These are phyloP conservation scores for Formicarius rufipectus DNA, from an alignment of 2,113 vertebrate genomes.

Conservation along the genomic window DNA sequence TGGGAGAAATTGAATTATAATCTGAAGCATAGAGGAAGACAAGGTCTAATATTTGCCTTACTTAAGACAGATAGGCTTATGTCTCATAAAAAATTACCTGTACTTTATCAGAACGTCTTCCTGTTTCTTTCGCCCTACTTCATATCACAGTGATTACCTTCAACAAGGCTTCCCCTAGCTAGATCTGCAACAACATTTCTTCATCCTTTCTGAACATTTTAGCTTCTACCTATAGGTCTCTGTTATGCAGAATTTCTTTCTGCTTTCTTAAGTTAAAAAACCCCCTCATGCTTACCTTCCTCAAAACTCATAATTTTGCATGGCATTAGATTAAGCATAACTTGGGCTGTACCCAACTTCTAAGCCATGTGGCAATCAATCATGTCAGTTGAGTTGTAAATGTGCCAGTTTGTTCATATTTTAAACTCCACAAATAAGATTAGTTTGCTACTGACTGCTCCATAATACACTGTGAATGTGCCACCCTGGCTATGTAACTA, in stretches of 20 bases:
- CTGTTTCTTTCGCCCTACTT: background rate
- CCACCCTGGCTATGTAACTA: background rate
- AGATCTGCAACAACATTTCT: background rate
- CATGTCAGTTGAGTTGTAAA: background rate
- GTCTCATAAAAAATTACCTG: background rate
- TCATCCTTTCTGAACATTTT: background rate
- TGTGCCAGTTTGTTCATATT: background rate
- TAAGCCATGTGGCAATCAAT: background rate
- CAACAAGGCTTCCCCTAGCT: background rate
- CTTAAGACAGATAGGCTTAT: background rate
- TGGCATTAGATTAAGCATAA: background rate
- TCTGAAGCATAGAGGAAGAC: background rate
- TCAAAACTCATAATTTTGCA: background rate
- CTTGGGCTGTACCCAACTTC: background rate
- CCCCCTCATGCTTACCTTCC: background rate
- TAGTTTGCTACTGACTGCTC: background rate
- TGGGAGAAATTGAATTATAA: background rate
- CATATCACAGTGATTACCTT: background rate
- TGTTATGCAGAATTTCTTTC: background rate
- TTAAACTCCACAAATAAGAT: background rate
- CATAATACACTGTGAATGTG: background rate
- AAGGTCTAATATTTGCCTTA: background rate
- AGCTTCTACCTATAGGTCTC: background rate
- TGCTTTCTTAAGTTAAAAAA: background rate
- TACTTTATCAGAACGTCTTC: background rate